Conservation (phyloP, 1,140 invertebrate species). For the Andricus grossulariae region DNA sequence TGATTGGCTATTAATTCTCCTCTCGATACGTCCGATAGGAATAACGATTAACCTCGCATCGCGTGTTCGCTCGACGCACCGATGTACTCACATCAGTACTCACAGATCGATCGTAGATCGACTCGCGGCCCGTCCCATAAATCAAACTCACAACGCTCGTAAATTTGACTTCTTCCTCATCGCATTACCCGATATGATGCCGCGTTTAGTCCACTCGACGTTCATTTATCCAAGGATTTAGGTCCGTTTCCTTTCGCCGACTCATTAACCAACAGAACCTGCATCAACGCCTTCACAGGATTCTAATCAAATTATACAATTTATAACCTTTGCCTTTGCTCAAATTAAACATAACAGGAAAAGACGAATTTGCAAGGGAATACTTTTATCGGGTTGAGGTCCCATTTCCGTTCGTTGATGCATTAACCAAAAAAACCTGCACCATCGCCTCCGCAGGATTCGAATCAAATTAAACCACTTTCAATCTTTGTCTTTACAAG, state of each 20-base stretch:
- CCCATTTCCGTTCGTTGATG: neutral
- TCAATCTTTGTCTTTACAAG: neutral
- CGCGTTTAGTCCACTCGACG: conserved; percentile 49
- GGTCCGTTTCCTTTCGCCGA: neutral
- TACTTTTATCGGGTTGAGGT: conserved; percentile 7
- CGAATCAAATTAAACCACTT: neutral
- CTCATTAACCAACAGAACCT: conserved; percentile 35
- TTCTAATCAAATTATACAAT: conserved; percentile 23
- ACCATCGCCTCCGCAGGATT: conserved; percentile 14
- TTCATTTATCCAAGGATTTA: conserved; percentile 46
- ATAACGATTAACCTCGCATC: conserved; percentile 62
- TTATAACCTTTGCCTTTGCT: neutral
- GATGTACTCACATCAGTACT: conserved; percentile 37
- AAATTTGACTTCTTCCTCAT: conserved; percentile 47
- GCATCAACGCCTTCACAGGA: conserved; percentile 1
- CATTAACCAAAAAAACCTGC: conserved; percentile 32
- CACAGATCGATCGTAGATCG: conserved; percentile 58
- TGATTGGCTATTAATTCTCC: conserved; percentile 66
- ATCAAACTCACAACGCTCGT: conserved; percentile 58
- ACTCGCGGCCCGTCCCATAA: conserved; percentile 48
- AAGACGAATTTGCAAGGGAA: no score
- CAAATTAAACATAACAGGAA: neutral
- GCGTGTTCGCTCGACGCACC: conserved; percentile 49
- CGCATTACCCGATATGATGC: conserved; percentile 13
- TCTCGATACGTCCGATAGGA: conserved; percentile 55